Evolutionary conservation across 1,140 invertebrate species (phyloP).

Genomic region (Fopius arisanus): DNA sequence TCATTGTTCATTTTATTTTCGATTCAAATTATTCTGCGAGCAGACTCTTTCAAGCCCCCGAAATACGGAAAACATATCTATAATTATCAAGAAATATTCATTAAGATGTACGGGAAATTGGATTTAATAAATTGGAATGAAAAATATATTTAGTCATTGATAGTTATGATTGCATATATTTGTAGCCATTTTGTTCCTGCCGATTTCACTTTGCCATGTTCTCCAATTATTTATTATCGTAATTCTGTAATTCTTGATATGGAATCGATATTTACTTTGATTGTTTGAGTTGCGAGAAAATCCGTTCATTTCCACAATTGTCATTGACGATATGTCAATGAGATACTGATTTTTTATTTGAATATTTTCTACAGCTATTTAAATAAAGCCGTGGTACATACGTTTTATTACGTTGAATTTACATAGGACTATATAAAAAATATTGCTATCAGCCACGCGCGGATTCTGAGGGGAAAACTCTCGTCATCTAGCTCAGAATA

Average conservation of each 20-base stretch:
- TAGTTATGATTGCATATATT: not conserved
- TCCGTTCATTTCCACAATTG: not conserved
- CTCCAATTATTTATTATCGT: too few relatives aligned
- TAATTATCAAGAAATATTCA: not conserved
- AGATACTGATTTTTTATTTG: too few relatives aligned
- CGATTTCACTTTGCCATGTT: too few relatives aligned
- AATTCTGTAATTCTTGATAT: not conserved
- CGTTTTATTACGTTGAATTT: not conserved
- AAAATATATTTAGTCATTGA: not conserved
- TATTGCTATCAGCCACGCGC: not conserved
- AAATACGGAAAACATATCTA: not conserved
- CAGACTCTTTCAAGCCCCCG: not conserved
- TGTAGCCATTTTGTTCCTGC: too few relatives aligned
- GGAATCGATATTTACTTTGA: not conserved
- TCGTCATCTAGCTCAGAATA: not conserved
- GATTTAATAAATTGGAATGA: too few relatives aligned
- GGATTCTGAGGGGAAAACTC: not conserved
- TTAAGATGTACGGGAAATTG: not conserved
- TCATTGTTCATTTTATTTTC: not conserved
- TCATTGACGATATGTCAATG: too few relatives aligned
- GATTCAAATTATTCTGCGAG: not conserved
- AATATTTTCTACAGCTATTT: too few relatives aligned
- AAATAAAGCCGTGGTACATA: too few relatives aligned
- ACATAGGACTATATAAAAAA: not conserved
- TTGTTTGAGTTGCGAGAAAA: not conserved